Evolutionary conservation across 2,888 invertebrate genomes (phyloP).

Genomic region (Plagodis dolabraria): DNA sequence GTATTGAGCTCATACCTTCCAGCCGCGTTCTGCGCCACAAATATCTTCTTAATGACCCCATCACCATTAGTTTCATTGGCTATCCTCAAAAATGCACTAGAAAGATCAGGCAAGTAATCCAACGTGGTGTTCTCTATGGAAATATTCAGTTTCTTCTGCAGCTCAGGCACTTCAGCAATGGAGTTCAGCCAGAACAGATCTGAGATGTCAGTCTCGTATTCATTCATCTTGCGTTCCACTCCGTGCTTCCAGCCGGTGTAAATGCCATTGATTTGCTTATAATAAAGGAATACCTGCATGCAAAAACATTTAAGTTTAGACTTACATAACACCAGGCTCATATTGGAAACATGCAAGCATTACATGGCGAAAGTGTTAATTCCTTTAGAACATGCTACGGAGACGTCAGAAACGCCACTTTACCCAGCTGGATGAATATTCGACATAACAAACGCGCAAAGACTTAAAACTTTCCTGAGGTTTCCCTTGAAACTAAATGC

Average conservation of each 20-base stretch:
- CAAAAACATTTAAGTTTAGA: too few species aligned
- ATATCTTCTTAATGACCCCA: conserved; percentile 80
- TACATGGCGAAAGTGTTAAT: too few species aligned
- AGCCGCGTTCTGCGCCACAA: conserved; percentile 92
- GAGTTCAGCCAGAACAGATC: conserved; percentile 91
- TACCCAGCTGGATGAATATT: too few species aligned
- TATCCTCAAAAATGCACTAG: conserved; percentile 88
- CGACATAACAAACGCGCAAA: too few species aligned
- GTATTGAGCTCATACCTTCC: conserved; percentile 77
- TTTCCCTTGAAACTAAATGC: too few species aligned
- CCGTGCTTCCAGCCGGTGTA: conserved; percentile 90
- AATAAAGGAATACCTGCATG: conserved; percentile 87
- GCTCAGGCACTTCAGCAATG: conserved; percentile 89
- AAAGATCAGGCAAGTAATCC: conserved; percentile 66
- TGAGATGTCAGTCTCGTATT: conserved; percentile 84
- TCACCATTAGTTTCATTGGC: conserved; percentile 74
- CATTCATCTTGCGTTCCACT: conserved; percentile 86
- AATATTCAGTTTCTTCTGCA: conserved; percentile 82
- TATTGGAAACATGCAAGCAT: too few species aligned
- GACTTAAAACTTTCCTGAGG: too few species aligned
- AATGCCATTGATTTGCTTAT: conserved; percentile 91
- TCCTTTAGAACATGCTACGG: too few species aligned
- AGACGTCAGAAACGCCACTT: too few species aligned
- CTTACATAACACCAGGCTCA: too few species aligned
- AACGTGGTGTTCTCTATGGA: conserved; percentile 62